A percentile compares a stretch with the other conserved stretches of the same genome.
These are phyloP conservation scores for Vanessa atalanta DNA, from an alignment of 1,140 invertebrate species.

Conservation along the genomic window DNA sequence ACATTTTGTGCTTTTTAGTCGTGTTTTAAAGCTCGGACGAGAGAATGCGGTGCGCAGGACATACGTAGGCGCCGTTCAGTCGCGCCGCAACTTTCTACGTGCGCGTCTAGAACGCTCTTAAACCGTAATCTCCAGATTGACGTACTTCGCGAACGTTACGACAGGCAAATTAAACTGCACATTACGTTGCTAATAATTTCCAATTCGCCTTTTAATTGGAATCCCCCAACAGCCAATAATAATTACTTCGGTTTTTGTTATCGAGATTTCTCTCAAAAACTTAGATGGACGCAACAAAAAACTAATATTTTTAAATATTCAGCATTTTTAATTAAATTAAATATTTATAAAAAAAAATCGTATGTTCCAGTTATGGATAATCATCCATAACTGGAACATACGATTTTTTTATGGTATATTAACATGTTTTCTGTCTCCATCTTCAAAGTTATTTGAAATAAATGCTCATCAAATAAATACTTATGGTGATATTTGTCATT, in stretches of 20 bases:
- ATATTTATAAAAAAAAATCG: background rate
- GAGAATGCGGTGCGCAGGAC: constrained; percentile 77
- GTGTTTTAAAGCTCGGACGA: constrained; percentile 68
- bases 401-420: too few relatives aligned
- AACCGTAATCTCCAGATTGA: constrained; percentile 78
- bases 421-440: background rate
- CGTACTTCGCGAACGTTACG: constrained; percentile 71
- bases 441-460: background rate
- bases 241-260: constrained; percentile 18
- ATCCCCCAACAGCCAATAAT: constrained; percentile 6
- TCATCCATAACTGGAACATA: too few relatives aligned
- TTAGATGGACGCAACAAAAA: background rate
- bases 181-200: constrained; percentile 63
- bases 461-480: too few relatives aligned
- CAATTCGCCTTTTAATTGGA: constrained; percentile 40
- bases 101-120: constrained; percentile 76
- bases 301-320: background rate
- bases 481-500: too few relatives aligned
- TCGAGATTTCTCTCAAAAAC: background rate
- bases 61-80: constrained; percentile 71
- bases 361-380: background rate
- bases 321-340: background rate
- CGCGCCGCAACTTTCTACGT: constrained; percentile 79
- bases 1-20: constrained; percentile 63
- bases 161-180: constrained; percentile 75